Evolutionary conservation across 2,113 vertebrate species (phyloP), one percentile per base, ranked within the genome.

Genomic region (Ceyx cyanopectus): DNA sequence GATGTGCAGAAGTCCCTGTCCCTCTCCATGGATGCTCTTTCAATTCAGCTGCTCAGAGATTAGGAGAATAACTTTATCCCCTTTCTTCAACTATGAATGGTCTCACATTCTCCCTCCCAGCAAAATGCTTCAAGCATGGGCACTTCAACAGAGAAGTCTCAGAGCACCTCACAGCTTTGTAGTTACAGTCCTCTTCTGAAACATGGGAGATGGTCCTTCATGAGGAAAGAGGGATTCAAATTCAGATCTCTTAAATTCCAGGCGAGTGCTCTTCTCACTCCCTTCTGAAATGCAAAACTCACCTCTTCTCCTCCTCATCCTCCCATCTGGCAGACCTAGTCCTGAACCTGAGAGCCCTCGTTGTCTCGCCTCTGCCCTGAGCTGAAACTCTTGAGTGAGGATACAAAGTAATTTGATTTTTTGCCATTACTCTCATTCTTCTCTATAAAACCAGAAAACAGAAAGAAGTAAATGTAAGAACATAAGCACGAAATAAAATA

Each of bases 401-500:
- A 51, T 16, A 63, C 26, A 89, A 93, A 89, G 26, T 12, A 81
- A 89, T 45, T 57, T 63, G 12, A 17, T 61, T 85, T 79, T 79
- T 81, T 84, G 41, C 20, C 81, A 80, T 90, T 68, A 73, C 10
- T 87, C 18, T 20, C 34, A 37, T 81, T 84, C 53, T 60, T 48
- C 53, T 87, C 65, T 46, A 48, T 46, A 91, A 92, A 95, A 19
- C 58, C 14, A 79, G 63, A 78, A 91, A 88, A 77, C 58, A 86
- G 45, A 58, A 69, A 89, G n/a, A 80, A 73, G 67, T 63, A 89
- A 94, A 78, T 32, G 61, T 21, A 53, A 41, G 30, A 96, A 85
- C 51, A 45, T 20, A 65, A 95, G 66, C 50, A 68, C 84, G 34
- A 88, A 96, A 94, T 37, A 92, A 83, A 81, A 88, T 61, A 91